Percentiles rank a stretch among this genome's conserved stretches.
These are phyloP conservation scores for Norana najaformis DNA, from an alignment of 2,888 invertebrate species.

Conservation along the genomic window DNA sequence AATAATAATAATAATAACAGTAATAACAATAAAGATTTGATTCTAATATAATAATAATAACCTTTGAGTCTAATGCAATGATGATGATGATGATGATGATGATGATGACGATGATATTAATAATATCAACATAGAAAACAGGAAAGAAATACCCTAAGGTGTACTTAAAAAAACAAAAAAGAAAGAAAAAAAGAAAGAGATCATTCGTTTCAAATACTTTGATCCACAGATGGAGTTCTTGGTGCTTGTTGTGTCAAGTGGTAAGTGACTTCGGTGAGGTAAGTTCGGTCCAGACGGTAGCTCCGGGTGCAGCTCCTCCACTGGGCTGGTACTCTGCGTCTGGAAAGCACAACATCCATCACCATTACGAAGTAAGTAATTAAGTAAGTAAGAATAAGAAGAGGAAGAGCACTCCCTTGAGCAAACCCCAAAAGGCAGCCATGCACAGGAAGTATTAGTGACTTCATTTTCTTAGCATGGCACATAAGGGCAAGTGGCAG, in stretches of 20 bases:
- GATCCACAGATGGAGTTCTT: constrained; percentile 70
- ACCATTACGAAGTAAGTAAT: too few species aligned
- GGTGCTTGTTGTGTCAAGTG: constrained; percentile 59
- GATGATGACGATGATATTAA: too few species aligned
- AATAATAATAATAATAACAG: too few species aligned
- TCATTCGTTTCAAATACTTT: constrained; percentile 29
- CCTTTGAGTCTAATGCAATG: too few species aligned
- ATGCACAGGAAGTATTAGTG: too few species aligned
- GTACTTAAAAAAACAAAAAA: neutral
- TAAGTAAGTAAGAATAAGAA: too few species aligned
- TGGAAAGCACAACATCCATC: constrained; percentile 24
- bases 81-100: too few species aligned
- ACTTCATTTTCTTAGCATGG: too few species aligned
- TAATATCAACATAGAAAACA: neutral
- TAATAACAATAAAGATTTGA: too few species aligned
- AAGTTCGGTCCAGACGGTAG: constrained; percentile 40
- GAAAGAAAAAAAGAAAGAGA: neutral
- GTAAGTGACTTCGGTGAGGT: constrained; percentile 36
- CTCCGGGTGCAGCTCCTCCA: constrained; percentile 43
- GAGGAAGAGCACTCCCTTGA: neutral
- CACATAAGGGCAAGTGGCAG: too few species aligned
- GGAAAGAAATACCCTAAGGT: neutral
- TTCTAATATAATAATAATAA: too few species aligned
- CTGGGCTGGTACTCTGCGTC: constrained; percentile 45
- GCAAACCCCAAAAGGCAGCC: neutral